These are phyloP conservation scores for Agrochola circellaris DNA, from an alignment of 2,888 invertebrate genomes.

Conservation along the genomic window DNA sequence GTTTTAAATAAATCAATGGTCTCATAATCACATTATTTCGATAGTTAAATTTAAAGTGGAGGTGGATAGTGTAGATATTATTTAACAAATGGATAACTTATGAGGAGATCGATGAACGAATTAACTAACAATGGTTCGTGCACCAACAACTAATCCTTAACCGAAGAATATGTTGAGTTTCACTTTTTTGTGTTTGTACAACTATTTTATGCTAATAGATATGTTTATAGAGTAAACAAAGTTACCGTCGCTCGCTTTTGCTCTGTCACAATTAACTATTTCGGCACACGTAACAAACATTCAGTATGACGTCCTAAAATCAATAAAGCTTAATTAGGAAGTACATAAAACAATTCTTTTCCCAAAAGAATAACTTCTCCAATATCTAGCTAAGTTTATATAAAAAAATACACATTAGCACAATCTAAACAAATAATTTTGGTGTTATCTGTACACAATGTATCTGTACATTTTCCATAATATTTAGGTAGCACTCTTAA, in stretches of 20 bases:
- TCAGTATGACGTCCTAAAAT: constrained; percentile 68
- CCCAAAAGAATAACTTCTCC: constrained; percentile 88
- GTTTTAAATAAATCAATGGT: constrained; percentile 87
- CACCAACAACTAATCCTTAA: constrained; percentile 66
- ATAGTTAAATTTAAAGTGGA: constrained; percentile 71
- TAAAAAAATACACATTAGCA: constrained; percentile 76
- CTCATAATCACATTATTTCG: constrained; percentile 85
- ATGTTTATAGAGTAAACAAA: constrained; percentile 61
- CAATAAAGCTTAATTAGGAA: constrained; percentile 81
- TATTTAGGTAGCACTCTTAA: constrained; percentile 77
- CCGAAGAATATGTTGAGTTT: constrained; percentile 60
- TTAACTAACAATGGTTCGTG: constrained; percentile 66
- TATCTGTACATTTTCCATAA: constrained; percentile 67
- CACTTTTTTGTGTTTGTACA: constrained; percentile 59
- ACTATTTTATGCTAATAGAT: constrained; percentile 67
- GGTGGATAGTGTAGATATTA: constrained; percentile 66
- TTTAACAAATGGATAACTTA: constrained; percentile 68
- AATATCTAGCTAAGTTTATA: constrained; percentile 74
- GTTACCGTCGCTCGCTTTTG: constrained; percentile 48
- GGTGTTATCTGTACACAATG: constrained; percentile 77
- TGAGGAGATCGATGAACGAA: constrained; percentile 64
- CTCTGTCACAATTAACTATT: constrained; percentile 54
- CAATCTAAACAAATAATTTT: constrained; percentile 79
- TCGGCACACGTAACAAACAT: constrained; percentile 62
- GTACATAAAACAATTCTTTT: constrained; percentile 87